Percentiles rank a stretch among this genome's conserved stretches.
phyloP scores from a whole-genome alignment of 2,113 vertebrate species.

The Amblyornis subalaris region DNA sequence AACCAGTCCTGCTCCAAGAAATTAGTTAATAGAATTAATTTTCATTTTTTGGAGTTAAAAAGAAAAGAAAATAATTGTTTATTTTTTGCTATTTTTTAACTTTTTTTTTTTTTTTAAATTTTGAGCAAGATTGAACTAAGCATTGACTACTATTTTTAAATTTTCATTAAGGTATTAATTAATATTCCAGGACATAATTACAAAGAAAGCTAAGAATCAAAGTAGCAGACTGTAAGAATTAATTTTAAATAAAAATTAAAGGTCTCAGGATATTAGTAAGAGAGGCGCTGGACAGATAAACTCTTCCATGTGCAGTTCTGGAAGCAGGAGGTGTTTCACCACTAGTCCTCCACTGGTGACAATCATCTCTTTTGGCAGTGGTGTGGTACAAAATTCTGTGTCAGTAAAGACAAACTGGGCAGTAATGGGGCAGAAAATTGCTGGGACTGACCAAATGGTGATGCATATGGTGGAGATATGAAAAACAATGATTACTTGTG shows the following conservation, averaged over 20 bases:
- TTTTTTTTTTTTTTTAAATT: accelerated
- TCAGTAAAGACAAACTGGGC: not conserved
- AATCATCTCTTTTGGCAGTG: not conserved
- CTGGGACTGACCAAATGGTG: not conserved
- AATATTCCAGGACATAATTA: not conserved
- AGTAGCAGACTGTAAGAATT: not conserved
- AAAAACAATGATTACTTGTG: not conserved
- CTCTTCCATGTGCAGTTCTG: not conserved
- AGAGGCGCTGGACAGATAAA: not conserved
- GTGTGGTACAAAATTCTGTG: not conserved
- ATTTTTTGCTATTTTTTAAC: accelerated
- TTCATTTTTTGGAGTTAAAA: not conserved
- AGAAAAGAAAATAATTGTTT: accelerated
- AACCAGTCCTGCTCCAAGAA: not conserved
- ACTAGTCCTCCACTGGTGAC: not conserved
- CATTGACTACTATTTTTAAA: not conserved
- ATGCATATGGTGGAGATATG: not conserved
- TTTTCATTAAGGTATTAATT: not conserved
- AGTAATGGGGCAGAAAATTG: not conserved
- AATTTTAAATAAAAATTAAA: not conserved
- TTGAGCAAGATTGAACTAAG: not conserved
- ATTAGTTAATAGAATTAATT: not conserved
- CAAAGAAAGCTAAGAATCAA: not conserved
- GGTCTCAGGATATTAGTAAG: not conserved
- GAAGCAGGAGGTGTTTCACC: not conserved